Percentiles rank a stretch among this genome's conserved stretches.
Evolutionary conservation across 2,113 vertebrate species (phyloP).

Genomic region (Cardinalis cardinalis): DNA sequence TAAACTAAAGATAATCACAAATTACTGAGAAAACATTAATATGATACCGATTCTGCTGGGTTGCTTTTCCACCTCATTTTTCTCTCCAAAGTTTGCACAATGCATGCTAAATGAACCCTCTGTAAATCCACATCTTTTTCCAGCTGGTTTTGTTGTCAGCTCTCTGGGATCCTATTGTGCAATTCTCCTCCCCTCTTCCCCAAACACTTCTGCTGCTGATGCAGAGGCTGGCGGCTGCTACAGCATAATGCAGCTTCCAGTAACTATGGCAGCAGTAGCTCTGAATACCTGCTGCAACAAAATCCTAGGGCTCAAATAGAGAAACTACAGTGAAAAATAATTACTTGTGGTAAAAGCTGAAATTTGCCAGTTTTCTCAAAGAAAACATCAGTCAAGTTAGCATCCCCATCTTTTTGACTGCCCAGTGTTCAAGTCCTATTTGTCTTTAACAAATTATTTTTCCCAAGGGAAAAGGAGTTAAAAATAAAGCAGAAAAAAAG

Average conservation of each 20-base stretch:
- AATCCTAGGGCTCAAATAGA: conserved; percentile 17
- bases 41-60: not conserved
- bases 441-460: not conserved
- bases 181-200: conserved; percentile 43
- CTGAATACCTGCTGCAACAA: conserved; percentile 25
- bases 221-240: conserved; percentile 60
- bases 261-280: conserved; percentile 57
- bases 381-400: not conserved
- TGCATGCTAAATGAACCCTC: conserved; percentile 6
- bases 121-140: conserved; percentile 31
- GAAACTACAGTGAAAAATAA: conserved; percentile 4
- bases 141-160: conserved; percentile 23
- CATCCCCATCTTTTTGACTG: not conserved
- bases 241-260: conserved; percentile 61
- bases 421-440: not conserved
- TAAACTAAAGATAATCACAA: not conserved
- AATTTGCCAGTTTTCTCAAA: not conserved
- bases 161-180: conserved; percentile 35
- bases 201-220: conserved; percentile 46
- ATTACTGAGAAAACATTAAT: conserved; percentile 4
- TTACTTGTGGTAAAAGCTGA: not conserved
- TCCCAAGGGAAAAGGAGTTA: not conserved
- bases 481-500: not conserved
- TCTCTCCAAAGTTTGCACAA: conserved; percentile 11
- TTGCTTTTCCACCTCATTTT: conserved; percentile 14